These are phyloP conservation scores for Sanderia malayensis DNA, from an alignment of 30 jellyfish, hydroid and myxozoan species.

Conservation along the genomic window DNA sequence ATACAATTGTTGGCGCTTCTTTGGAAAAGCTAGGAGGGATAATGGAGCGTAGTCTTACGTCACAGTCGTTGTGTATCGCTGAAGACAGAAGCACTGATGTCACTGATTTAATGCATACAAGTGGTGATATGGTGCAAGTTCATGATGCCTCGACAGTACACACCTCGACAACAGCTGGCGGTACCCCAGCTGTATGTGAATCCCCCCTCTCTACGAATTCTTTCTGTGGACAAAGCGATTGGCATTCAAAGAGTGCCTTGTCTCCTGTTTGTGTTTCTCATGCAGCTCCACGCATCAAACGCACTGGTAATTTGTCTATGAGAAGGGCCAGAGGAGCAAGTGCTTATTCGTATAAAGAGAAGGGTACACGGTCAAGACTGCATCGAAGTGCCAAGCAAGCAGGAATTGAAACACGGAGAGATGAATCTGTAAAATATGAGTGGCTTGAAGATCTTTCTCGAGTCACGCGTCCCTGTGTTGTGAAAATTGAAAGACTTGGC, in stretches of 20 bases:
- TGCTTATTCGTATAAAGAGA: neutral
- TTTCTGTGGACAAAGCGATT: no score
- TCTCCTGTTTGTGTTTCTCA: no score
- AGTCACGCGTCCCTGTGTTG: neutral
- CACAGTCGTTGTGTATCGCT: neutral
- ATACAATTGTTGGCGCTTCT: neutral
- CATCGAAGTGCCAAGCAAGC: neutral
- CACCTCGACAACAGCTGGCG: neutral
- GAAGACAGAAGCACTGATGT: no score
- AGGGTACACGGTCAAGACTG: neutral
- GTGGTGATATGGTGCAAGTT: neutral
- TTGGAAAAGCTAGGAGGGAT: neutral
- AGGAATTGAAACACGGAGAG: neutral
- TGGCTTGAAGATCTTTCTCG: neutral
- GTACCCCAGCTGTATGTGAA: no score
- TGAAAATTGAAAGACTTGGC: neutral
- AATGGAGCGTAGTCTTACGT: neutral
- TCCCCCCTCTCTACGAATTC: no score
- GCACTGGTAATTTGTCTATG: no score
- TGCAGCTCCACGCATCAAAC: no score
- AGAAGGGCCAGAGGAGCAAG: neutral
- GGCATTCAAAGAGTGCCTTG: no score
- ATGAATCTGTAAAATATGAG: neutral
- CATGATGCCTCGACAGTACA: neutral
- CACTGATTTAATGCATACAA: neutral